Evolutionary conservation across 2,113 vertebrate species (phyloP).

Genomic region (Rhagologus leucostigma): DNA sequence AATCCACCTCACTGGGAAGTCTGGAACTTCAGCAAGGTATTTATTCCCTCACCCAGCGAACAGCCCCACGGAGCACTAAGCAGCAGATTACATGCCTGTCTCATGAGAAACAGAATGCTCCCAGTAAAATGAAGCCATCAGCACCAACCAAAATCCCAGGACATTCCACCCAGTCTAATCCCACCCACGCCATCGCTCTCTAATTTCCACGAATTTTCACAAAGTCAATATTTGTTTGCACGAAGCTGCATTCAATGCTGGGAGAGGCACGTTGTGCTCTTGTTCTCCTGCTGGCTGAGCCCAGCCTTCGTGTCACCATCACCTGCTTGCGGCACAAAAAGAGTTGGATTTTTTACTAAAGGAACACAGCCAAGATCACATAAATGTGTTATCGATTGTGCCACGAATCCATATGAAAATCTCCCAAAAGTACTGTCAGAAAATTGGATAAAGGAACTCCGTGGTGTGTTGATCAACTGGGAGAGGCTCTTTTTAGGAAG

Average conservation of each 20-base stretch:
- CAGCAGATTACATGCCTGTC: not conserved
- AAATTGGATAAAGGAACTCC: not conserved
- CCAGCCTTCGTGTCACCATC: not conserved
- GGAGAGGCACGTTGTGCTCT: not conserved
- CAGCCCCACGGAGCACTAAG: not conserved
- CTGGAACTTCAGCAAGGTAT: not conserved
- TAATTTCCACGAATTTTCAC: not conserved
- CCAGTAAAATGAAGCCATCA: not conserved
- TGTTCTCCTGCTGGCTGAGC: not conserved
- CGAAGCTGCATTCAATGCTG: not conserved
- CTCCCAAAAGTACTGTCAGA: not conserved
- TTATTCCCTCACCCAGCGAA: not conserved
- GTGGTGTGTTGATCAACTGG: fast-evolving
- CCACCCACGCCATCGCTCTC: not conserved
- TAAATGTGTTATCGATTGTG: fast-evolving
- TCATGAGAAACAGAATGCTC: not conserved
- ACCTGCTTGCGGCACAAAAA: not conserved
- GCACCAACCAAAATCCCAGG: not conserved
- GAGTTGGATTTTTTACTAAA: not conserved
- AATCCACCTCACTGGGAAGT: not conserved
- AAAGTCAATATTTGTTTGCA: not conserved
- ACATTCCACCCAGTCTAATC: not conserved
- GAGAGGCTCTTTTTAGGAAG: not conserved
- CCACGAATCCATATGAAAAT: fast-evolving
- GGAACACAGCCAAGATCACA: not conserved